Conservation (phyloP, 2,888 invertebrate species). For the Hypercompe scribonia region DNA sequence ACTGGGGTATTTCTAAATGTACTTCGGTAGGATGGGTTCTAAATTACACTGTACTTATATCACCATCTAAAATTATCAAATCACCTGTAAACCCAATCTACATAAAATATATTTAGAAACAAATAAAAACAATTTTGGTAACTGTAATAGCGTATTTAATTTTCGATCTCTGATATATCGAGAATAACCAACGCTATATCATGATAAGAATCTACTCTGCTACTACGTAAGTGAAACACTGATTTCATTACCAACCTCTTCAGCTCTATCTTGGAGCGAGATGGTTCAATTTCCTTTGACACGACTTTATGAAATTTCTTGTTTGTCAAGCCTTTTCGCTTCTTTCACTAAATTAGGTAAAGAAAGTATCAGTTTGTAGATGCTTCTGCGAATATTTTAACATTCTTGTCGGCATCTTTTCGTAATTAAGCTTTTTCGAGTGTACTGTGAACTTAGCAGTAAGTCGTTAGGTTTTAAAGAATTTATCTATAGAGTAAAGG, state of each 20-base stretch:
- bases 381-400: slow-evolving; percentile 56
- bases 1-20: background rate
- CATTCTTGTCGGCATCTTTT: slow-evolving; percentile 52
- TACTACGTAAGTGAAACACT: slow-evolving; percentile 44
- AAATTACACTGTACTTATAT: background rate
- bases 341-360: slow-evolving; percentile 50
- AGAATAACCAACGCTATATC: slow-evolving; percentile 24
- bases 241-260: slow-evolving; percentile 31
- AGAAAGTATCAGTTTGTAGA: slow-evolving; percentile 52
- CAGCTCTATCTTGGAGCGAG: slow-evolving; percentile 14
- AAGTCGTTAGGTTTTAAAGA: slow-evolving; percentile 31
- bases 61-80: background rate
- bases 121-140: background rate
- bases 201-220: slow-evolving; percentile 43
- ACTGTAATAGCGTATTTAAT: background rate
- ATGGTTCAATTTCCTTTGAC: slow-evolving; percentile 35
- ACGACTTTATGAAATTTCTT: slow-evolving; percentile 27
- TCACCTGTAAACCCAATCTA: background rate
- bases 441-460: slow-evolving; percentile 27
- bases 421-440: slow-evolving; percentile 45
- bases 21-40: background rate
- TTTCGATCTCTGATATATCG: slow-evolving; percentile 27
- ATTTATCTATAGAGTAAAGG: background rate
- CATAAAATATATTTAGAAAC: background rate
- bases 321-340: slow-evolving; percentile 42